These are phyloP conservation scores for Noctua janthina DNA, from an alignment of 2,888 invertebrate genomes.

Conservation along the genomic window DNA sequence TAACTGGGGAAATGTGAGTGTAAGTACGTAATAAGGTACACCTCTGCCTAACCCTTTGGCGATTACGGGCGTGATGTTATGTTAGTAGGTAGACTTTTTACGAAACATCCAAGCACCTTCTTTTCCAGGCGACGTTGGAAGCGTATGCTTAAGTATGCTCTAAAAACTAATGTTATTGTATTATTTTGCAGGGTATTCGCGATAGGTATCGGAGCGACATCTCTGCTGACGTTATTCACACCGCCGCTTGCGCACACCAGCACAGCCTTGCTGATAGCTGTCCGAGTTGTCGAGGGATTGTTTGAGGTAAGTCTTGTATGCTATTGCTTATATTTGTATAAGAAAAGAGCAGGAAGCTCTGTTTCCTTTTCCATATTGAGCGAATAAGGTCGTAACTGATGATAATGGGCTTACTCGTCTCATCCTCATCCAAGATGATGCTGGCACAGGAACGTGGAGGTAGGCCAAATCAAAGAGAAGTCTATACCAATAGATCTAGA, in stretches of 20 bases:
- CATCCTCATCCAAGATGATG: too few relatives aligned
- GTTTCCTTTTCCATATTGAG: too few relatives aligned
- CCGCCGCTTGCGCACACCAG: constrained; percentile 94
- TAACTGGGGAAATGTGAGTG: too few relatives aligned
- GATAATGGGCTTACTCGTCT: too few relatives aligned
- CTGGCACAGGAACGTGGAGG: too few relatives aligned
- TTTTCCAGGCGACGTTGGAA: not conserved
- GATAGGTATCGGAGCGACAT: constrained; percentile 94
- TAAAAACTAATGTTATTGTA: not conserved
- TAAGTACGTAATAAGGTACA: too few relatives aligned
- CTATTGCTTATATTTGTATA: not conserved
- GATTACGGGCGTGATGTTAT: too few relatives aligned
- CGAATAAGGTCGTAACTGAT: too few relatives aligned
- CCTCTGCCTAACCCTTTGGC: too few relatives aligned
- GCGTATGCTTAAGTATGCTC: not conserved
- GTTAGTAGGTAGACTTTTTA: not conserved
- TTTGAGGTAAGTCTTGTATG: constrained; percentile 91
- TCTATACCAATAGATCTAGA: too few relatives aligned
- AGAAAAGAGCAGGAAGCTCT: too few relatives aligned
- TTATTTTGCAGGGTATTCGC: constrained; percentile 91
- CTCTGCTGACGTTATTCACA: constrained; percentile 94
- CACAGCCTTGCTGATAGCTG: constrained; percentile 92
- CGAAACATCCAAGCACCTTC: not conserved
- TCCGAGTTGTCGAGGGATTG: constrained; percentile 94
- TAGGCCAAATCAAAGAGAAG: too few relatives aligned